Conservation (phyloP, 2,113 vertebrate species). For the Engraulis encrasicolus region DNA sequence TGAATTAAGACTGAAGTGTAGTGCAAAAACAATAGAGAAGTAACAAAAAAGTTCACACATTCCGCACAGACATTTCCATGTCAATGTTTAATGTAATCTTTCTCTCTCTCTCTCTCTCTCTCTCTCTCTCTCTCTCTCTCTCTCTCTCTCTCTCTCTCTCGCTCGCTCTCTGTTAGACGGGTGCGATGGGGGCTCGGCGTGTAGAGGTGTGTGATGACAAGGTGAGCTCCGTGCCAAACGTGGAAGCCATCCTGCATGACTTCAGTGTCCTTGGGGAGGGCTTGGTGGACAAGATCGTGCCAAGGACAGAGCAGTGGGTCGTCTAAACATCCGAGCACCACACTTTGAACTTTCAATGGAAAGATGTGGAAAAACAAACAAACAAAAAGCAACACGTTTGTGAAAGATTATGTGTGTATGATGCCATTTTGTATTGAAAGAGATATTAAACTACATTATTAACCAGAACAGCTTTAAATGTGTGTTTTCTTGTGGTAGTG, state of each 20-base stretch:
- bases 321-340: slow-evolving; percentile 68
- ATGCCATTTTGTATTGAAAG: background rate
- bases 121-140: slow-evolving; percentile 11
- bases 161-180: slow-evolving; percentile 71
- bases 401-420: background rate
- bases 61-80: background rate
- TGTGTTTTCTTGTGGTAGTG: background rate
- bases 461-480: background rate
- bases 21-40: too few species aligned
- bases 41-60: too few species aligned
- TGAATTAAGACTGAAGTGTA: too few species aligned
- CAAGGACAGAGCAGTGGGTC: slow-evolving; percentile 87
- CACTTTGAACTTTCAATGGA: background rate
- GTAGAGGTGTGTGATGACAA: slow-evolving; percentile 69
- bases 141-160: slow-evolving; percentile 13
- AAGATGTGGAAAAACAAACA: background rate
- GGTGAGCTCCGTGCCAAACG: slow-evolving; percentile 79
- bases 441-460: background rate
- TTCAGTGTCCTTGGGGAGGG: slow-evolving; percentile 86
- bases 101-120: background rate
- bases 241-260: slow-evolving; percentile 92
- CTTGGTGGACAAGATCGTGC: slow-evolving; percentile 84
- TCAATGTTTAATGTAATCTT: background rate
- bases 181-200: slow-evolving; percentile 78
- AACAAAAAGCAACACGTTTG: too few species aligned